Base-by-base conservation (phyloP, 2,888 invertebrate species). In the Encarsia formosa region DNA sequence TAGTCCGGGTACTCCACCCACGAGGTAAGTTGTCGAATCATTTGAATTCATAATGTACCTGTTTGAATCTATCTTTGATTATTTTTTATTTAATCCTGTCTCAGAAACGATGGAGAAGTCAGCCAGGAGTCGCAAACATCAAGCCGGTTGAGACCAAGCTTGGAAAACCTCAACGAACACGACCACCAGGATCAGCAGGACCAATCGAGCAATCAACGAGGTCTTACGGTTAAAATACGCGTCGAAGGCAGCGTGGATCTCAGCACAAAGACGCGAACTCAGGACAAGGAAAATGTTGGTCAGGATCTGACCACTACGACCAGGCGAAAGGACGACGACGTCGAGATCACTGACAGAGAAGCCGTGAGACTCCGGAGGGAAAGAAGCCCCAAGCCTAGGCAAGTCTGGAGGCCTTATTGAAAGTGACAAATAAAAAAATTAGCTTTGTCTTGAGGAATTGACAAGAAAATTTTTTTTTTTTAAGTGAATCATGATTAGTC, bases 401-500 rank as follows among this genome's bases (percentile, higher is more conserved):
- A 73, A 39, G 73, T 73, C 49, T 73, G 73, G 73, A 65, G 73
- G 62, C 73, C 73, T 9, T 73, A 73, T 59, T 73, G 65, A 64
- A 48, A 22, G 23, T 20, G 19, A 13, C 34, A 16, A n/a, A n/a
- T n/a, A n/a, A n/a, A n/a, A n/a, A n/a, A n/a, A n/a, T n/a, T n/a
- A n/a, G n/a, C n/a, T n/a, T n/a, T n/a, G n/a, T n/a, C n/a, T n/a
- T n/a, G n/a, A n/a, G n/a, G n/a, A n/a, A n/a, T n/a, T n/a, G n/a
- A n/a, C n/a, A n/a, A n/a, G n/a, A n/a, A n/a, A n/a, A n/a, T n/a
- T n/a, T n/a, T n/a, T n/a, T n/a, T n/a, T n/a, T n/a, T n/a, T n/a
- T n/a, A n/a, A n/a, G n/a, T n/a, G n/a, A n/a, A n/a, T n/a, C n/a
- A n/a, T n/a, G n/a, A n/a, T n/a, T n/a, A n/a, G n/a, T n/a, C n/a